A percentile compares a stretch with the other conserved stretches of the same genome.
phyloP scores from a whole-genome alignment of 1,140 invertebrate species.

The Cylas formicarius region DNA sequence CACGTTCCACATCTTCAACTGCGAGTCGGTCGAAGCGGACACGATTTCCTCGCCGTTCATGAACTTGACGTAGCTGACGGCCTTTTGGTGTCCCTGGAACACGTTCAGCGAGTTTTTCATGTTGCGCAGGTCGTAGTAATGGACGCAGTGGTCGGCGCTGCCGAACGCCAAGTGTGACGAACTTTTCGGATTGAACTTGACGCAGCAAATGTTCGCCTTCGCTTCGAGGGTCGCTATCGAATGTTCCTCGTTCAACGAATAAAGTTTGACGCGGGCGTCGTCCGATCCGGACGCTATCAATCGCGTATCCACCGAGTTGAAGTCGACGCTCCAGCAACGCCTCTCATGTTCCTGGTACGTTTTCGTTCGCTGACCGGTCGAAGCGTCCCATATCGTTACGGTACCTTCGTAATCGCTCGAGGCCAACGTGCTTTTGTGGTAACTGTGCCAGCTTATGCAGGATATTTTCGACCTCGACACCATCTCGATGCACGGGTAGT shows the following conservation, averaged over 20 bases:
- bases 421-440: constrained; percentile 77
- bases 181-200: constrained; percentile 89
- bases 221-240: constrained; percentile 83
- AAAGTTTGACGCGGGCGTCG: constrained; percentile 90
- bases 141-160: constrained; percentile 93
- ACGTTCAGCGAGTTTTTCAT: constrained; percentile 74
- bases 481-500: constrained; percentile 92
- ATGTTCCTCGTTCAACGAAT: constrained; percentile 81
- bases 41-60: constrained; percentile 84
- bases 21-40: constrained; percentile 91
- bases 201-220: constrained; percentile 93
- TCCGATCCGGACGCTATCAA: constrained; percentile 91
- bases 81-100: constrained; percentile 89
- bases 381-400: constrained; percentile 89
- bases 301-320: constrained; percentile 86
- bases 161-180: constrained; percentile 86
- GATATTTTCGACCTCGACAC: constrained; percentile 91
- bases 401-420: constrained; percentile 95
- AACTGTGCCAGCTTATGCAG: constrained; percentile 91
- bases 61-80: constrained; percentile 95
- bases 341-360: constrained; percentile 90
- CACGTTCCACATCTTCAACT: constrained; percentile 90
- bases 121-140: constrained; percentile 91
- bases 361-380: constrained; percentile 65
- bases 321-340: constrained; percentile 94